These are phyloP conservation scores for Drymonia ruficornis DNA, from an alignment of 2,888 invertebrate species.

Conservation along the genomic window DNA sequence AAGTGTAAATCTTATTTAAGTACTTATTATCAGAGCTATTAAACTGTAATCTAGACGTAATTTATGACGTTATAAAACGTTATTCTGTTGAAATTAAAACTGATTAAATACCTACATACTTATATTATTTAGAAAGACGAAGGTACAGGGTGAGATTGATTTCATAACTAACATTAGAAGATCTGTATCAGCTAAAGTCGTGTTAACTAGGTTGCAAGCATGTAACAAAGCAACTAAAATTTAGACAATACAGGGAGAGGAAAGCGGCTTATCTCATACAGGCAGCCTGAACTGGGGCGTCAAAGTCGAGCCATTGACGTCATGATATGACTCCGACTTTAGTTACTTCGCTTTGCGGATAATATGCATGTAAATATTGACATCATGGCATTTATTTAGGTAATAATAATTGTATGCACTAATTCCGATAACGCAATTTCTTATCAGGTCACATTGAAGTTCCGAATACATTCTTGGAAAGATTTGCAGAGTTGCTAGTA, in stretches of 20 bases:
- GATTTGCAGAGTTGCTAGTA: no score
- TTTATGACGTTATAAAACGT: neutral
- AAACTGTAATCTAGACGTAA: neutral
- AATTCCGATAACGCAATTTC: no score
- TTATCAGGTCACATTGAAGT: no score
- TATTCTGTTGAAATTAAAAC: neutral
- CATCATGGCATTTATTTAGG: no score
- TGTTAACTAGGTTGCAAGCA: constrained; percentile 43
- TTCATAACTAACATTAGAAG: neutral
- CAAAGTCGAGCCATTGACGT: constrained; percentile 32
- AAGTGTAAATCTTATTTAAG: constrained; percentile 4
- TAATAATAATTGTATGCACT: no score
- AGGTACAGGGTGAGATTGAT: neutral
- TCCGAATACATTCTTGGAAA: no score
- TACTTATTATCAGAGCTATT: neutral
- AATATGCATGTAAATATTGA: constrained; percentile 17
- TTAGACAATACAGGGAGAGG: constrained; percentile 56
- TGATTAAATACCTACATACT: no score
- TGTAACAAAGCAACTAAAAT: constrained; percentile 56
- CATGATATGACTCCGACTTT: constrained; percentile 21
- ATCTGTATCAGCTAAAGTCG: constrained; percentile 22
- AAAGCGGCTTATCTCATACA: constrained; percentile 63
- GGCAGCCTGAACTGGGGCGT: constrained; percentile 50
- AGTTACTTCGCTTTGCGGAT: constrained; percentile 29
- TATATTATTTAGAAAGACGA: no score